A percentile compares a stretch with the other conserved stretches of the same genome.
phyloP scores from a whole-genome alignment of 2,888 invertebrate species.

The Drosophila pegasa region DNA sequence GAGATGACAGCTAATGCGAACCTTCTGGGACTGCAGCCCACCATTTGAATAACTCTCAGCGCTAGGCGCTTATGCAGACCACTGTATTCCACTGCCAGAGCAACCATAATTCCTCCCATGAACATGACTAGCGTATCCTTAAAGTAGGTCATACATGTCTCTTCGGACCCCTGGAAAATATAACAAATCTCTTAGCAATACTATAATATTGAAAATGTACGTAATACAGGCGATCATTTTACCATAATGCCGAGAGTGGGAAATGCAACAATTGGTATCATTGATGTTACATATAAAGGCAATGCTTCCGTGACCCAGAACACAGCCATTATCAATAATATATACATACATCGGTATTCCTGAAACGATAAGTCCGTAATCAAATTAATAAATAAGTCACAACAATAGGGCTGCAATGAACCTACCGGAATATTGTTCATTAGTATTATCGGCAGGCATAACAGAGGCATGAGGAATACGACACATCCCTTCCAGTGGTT shows the following conservation, averaged over 20 bases:
- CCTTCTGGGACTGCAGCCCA: constrained; percentile 91
- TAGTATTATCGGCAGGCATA: constrained; percentile 89
- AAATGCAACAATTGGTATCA: constrained; percentile 93
- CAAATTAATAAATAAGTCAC: background rate
- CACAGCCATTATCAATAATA: constrained; percentile 92
- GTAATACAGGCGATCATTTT: constrained; percentile 2
- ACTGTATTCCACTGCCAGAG: constrained; percentile 95
- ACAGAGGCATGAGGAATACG: constrained; percentile 89
- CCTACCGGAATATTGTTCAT: constrained; percentile 87
- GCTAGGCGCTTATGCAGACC: constrained; percentile 95
- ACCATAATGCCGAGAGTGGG: constrained; percentile 92
- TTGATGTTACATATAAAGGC: constrained; percentile 92
- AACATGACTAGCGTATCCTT: constrained; percentile 95
- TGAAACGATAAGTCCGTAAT: constrained; percentile 67
- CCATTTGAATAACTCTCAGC: constrained; percentile 91
- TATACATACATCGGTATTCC: constrained; percentile 91
- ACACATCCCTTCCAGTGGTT: constrained; percentile 92
- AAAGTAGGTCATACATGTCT: constrained; percentile 90
- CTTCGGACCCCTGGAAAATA: constrained; percentile 85
- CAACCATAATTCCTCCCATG: constrained; percentile 95
- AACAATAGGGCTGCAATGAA: constrained; percentile 13
- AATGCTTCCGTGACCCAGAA: constrained; percentile 94
- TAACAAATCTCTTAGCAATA: background rate
- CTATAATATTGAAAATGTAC: background rate
- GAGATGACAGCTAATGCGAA: constrained; percentile 57